phyloP scores from a whole-genome alignment of 2,113 vertebrate genomes.

The Cepphus grylle region DNA sequence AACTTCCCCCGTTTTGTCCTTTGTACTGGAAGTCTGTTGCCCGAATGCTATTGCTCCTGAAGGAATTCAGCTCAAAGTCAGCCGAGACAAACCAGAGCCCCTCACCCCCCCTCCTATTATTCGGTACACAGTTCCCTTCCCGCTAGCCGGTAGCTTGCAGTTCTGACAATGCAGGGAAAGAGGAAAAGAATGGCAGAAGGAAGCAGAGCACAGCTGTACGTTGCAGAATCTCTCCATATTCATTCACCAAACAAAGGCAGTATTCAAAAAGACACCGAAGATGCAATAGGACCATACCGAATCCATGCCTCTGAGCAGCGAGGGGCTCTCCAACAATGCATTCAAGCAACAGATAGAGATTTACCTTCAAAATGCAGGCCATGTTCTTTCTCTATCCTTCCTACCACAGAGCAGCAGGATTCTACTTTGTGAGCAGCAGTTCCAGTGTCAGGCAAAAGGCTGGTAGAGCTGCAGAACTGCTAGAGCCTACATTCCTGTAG shows the following conservation, averaged over 20 bases:
- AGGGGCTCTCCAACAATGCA: constrained; percentile 55
- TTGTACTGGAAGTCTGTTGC: neutral
- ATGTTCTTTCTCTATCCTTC: constrained; percentile 73
- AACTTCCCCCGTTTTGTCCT: neutral
- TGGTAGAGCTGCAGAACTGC: constrained; percentile 58
- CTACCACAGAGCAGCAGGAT: constrained; percentile 62
- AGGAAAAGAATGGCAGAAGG: constrained; percentile 58
- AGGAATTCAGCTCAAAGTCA: neutral
- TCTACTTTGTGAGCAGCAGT: constrained; percentile 66
- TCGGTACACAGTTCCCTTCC: constrained; percentile 35
- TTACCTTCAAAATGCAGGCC: constrained; percentile 84
- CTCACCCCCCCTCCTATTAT: constrained; percentile 7
- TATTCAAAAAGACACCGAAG: constrained; percentile 56
- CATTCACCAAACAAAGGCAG: constrained; percentile 50
- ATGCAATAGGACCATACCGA: constrained; percentile 57
- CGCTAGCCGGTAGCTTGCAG: constrained; percentile 42
- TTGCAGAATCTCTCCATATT: constrained; percentile 64
- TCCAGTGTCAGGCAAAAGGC: constrained; percentile 52
- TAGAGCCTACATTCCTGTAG: constrained; percentile 67
- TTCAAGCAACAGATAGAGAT: constrained; percentile 68
- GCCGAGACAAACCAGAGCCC: constrained; percentile 6
- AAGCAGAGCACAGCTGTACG: constrained; percentile 49
- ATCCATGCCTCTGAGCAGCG: constrained; percentile 49
- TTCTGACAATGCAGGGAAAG: constrained; percentile 54
- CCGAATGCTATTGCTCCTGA: neutral